Conservation (phyloP, 2,797 vertebrate species). For the Mus spretus region DNA sequence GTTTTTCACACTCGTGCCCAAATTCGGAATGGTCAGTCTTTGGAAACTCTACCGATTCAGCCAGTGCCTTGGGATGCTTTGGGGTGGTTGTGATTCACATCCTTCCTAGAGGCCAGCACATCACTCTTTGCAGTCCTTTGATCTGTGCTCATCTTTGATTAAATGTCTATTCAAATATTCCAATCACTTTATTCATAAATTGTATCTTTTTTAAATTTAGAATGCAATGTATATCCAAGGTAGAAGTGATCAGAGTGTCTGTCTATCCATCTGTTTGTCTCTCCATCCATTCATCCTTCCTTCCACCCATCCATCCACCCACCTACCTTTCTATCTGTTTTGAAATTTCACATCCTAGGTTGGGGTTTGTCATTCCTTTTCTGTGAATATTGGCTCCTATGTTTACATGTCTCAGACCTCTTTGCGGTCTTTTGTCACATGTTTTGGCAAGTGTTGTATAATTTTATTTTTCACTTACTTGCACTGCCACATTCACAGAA, state of each 20-base stretch:
- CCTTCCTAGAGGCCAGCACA: background rate
- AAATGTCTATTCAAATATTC: conserved; percentile 33
- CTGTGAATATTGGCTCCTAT: background rate
- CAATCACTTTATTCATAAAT: conserved; percentile 1
- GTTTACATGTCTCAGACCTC: background rate
- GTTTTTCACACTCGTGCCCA: background rate
- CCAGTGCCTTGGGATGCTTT: background rate
- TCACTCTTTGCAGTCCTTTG: background rate
- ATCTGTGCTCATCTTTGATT: background rate
- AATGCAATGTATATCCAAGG: background rate
- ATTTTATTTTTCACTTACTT: background rate
- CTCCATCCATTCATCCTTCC: too few species aligned
- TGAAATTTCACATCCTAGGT: background rate
- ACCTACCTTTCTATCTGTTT: background rate
- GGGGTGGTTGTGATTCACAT: background rate
- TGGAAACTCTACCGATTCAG: background rate
- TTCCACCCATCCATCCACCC: too few species aligned
- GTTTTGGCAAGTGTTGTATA: background rate
- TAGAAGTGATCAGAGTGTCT: background rate
- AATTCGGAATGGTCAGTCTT: background rate
- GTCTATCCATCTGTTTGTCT: background rate
- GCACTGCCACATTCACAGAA: background rate
- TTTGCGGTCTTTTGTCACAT: background rate
- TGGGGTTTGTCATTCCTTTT: background rate
- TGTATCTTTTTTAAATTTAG: background rate